phyloP scores from a whole-genome alignment of 2,888 invertebrate species.

The Amaurobius ferox region DNA sequence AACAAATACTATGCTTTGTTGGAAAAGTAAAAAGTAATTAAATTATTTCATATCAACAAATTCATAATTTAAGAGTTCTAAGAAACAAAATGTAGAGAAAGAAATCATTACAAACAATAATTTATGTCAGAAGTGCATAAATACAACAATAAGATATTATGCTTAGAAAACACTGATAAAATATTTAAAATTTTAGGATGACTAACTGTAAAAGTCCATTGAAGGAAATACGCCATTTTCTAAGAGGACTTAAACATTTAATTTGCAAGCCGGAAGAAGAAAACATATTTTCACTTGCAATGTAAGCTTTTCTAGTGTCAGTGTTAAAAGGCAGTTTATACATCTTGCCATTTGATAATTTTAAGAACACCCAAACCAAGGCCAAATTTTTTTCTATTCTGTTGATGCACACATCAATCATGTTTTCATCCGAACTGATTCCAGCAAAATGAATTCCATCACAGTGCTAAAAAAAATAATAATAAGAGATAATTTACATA shows the following conservation, averaged over 20 bases:
- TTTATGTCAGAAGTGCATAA: too few relatives aligned
- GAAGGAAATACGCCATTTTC: conserved; percentile 53
- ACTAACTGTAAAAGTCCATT: conserved; percentile 47
- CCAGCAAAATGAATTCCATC: conserved; percentile 53
- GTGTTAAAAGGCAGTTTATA: conserved; percentile 10
- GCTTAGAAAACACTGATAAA: too few relatives aligned
- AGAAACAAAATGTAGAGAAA: neutral
- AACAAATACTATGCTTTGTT: neutral
- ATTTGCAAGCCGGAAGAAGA: conserved; percentile 37
- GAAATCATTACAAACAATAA: neutral
- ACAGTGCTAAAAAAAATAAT: conserved; percentile 29
- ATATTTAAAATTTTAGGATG: too few relatives aligned
- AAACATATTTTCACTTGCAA: conserved; percentile 35
- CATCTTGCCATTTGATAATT: conserved; percentile 25
- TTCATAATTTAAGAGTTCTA: neutral
- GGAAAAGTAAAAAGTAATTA: too few relatives aligned
- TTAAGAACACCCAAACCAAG: conserved; percentile 32
- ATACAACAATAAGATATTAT: too few relatives aligned
- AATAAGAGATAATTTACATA: neutral
- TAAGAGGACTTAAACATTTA: conserved; percentile 42
- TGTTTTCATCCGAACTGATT: conserved; percentile 29
- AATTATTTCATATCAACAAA: too few relatives aligned
- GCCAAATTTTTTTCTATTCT: conserved; percentile 30
- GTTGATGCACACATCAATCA: conserved; percentile 46
- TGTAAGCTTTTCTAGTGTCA: conserved; percentile 34